Conservation (phyloP, 2,888 invertebrate genomes). For the Drosophila parthenogenetica region DNA sequence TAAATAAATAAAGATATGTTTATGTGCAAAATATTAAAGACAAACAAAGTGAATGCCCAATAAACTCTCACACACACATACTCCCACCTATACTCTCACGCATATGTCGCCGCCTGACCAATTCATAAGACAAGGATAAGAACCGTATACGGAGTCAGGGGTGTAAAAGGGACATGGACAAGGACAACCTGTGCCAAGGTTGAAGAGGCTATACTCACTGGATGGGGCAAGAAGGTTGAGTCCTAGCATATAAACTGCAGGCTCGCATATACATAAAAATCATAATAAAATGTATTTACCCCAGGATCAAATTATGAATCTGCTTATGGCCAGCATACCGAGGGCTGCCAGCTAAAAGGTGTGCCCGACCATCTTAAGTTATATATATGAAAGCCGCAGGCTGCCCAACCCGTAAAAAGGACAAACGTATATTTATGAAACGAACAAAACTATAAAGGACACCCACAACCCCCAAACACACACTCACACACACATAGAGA, state of each 20-base stretch:
- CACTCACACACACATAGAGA: conserved; percentile 26
- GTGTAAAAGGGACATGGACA: conserved; percentile 23
- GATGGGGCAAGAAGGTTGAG: not conserved
- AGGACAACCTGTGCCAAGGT: conserved; percentile 75
- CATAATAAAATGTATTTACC: conserved; percentile 84
- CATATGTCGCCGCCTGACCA: conserved; percentile 73
- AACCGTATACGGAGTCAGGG: not conserved
- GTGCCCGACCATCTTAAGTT: conserved; percentile 69
- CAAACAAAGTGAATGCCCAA: conserved; percentile 68
- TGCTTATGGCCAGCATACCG: conserved; percentile 57
- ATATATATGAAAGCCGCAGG: conserved; percentile 74
- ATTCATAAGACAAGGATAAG: conserved; percentile 70
- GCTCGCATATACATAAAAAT: conserved; percentile 77
- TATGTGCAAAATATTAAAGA: conserved; percentile 84
- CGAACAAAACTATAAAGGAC: conserved; percentile 77
- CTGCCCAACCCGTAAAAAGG: conserved; percentile 68
- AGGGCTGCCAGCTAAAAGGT: conserved; percentile 67
- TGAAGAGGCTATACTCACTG: conserved; percentile 21
- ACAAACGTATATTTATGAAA: conserved; percentile 81
- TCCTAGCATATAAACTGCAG: conserved; percentile 69
- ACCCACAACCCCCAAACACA: conserved; percentile 37
- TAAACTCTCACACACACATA: conserved; percentile 9
- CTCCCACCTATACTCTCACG: conserved; percentile 15
- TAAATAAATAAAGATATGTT: conserved; percentile 84
- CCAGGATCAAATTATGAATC: conserved; percentile 84